Base-by-base conservation (phyloP, 2,113 vertebrate species). In the Brachypteracias leptosomus region DNA sequence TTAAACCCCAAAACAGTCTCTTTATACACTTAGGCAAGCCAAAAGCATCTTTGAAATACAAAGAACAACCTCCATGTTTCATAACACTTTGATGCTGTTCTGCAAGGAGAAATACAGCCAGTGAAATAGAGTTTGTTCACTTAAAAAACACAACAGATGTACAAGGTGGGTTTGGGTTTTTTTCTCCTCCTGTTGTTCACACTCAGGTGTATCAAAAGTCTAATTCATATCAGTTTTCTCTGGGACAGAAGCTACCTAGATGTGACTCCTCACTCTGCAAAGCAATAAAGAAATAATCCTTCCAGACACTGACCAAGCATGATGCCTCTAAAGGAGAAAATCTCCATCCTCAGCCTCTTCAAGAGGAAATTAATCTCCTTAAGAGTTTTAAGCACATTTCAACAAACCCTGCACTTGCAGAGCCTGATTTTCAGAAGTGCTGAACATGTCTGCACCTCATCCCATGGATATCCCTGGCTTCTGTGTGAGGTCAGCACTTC, bases 371-470 rank as follows among this genome's bases (percentile, higher is more conserved):
- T 1, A 33, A 74, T 20, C 33, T n/a, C 62, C 18, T 76, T 0
- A 66, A n/a, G 35, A 0, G 0, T 20, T 58, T 47, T 26, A 73
- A 67, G 18, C 40, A 18, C 31, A 42, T 26, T 36, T 76, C 36
- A 68, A 36, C 36, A 42, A 36, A 70, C 3, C 29, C 61, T 42
- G 68, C 44, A 2, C 35, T 46, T 26, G 42, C 38, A 59, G 35
- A 63, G 35, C 55, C 74, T 17, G 29, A 33, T 58, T 90, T 75
- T 65, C 89, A 40, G 52, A 76, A 73, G 65, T 16, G 70, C 65
- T 74, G 73, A 63, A 16, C 44, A 33, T 0, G 0, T 7, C 29
- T 0, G 0, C 4, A 24, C 3, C 58, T 59, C 89, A 42, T 17
- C 51, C 79, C 29, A 2, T 2, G 14, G 61, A 21, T 19, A 74